Base-by-base conservation (phyloP, 2,888 invertebrate species). In the Pyrrhosoma nymphula region DNA sequence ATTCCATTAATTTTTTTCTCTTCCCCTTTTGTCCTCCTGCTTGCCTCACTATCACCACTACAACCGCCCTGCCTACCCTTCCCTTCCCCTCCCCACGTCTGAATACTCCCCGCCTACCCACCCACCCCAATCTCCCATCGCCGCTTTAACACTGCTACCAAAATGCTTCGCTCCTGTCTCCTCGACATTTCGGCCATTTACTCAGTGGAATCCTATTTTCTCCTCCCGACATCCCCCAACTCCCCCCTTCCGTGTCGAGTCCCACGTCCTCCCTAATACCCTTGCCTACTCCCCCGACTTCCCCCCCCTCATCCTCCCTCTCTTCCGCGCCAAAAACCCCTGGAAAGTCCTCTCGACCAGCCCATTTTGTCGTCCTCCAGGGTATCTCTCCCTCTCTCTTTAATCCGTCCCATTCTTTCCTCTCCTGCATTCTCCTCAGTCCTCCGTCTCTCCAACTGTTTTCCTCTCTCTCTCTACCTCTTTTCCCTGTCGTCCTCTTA, bases 131-230 rank as follows among this genome's bases (percentile, higher is more conserved):
- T 26, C 35, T 47, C 47, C 89, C 89, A 3, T 56, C 95, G 95
- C 95, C 95, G 95, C 95, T 95, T 95, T 95, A 96, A 96, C 95
- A 93, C 88, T 95, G 95, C 95, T 95, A 95, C 96, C 95, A 95
- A 91, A 95, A 95, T 96, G 82, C 93, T 75, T 18, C 82, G 93
- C 75, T 63, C 89, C 63, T 89, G 90, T 82, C 91, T 35, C 90
- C 91, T 82, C 55, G 56, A 89, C 90, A 82, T 91, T 75, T 95
- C 95, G 95, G 95, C 90, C 95, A 90, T 90, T 90, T 95, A 95
- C 95, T 89, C 89, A n/a, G 82, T 55, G 90, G 95, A 75, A 55
- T 75, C 95, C 89, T 89, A 89, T 95, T 95, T 63, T 95, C 88
- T 95, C 95, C 23, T 89, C 75, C 47, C 89, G 95, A 88, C 56